Percentiles rank a stretch among this genome's conserved stretches.
Evolutionary conservation across 64 coral and sea anemone genomes (phyloP).

Genomic region (Hydrozoanthus tunicans): DNA sequence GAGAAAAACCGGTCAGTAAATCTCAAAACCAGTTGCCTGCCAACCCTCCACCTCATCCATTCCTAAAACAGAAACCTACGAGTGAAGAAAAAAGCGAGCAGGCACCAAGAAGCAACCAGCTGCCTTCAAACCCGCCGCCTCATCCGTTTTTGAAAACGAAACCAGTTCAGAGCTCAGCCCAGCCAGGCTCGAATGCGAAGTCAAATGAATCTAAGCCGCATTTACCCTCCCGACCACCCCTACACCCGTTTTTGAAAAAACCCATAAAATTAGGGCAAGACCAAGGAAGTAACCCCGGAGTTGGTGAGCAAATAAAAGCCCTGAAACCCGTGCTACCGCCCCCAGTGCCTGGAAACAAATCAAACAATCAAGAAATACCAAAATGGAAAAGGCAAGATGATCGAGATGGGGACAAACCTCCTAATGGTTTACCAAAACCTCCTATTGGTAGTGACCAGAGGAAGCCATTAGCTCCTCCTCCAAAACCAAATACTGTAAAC

Average conservation of each 20-base stretch:
- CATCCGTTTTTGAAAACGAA: constrained; percentile 40
- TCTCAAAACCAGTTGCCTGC: background rate
- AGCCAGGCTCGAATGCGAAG: background rate
- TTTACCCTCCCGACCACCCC: background rate
- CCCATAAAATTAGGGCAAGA: background rate
- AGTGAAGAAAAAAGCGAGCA: background rate
- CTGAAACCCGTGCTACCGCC: constrained; percentile 12
- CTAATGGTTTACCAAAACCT: background rate
- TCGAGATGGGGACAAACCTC: background rate
- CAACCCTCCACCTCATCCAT: constrained; percentile 17
- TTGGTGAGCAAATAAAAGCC: background rate
- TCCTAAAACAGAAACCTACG: constrained; percentile 14
- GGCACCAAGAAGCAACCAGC: background rate
- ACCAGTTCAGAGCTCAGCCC: background rate
- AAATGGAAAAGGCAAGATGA: constrained; percentile 10
- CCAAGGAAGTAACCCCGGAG: background rate
- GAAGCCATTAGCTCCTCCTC: constrained; percentile 9
- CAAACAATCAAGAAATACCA: background rate
- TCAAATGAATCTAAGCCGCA: background rate
- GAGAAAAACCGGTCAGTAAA: background rate
- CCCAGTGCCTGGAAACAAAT: background rate
- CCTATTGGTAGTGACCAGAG: background rate
- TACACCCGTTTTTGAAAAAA: constrained; percentile 12
- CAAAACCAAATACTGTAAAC: background rate
- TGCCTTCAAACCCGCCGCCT: constrained; percentile 10